Conservation (phyloP, 2,113 vertebrate species). For the Bufo gargarizans region DNA sequence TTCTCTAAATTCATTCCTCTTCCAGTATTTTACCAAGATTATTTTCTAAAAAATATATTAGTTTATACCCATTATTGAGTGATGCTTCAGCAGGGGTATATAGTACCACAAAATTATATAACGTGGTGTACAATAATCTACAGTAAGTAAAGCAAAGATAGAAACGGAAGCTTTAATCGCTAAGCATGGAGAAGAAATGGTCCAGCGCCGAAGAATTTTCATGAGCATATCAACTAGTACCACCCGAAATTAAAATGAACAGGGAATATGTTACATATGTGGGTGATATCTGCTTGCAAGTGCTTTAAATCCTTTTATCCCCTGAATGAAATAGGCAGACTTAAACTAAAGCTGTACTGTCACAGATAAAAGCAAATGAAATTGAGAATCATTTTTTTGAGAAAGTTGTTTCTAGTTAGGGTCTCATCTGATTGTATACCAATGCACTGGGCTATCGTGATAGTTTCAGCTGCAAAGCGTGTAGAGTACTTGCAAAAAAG, state of each 20-base stretch:
- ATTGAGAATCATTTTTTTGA: slow-evolving; percentile 38
- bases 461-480: slow-evolving; percentile 32
- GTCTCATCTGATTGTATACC: slow-evolving; percentile 26
- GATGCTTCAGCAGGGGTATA: not conserved
- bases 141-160: not conserved
- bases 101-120: not conserved
- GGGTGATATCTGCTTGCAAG: slow-evolving; percentile 16
- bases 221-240: not conserved
- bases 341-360: slow-evolving; percentile 27
- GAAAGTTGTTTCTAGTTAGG: slow-evolving; percentile 15
- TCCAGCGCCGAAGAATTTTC: not conserved
- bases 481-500: slow-evolving; percentile 27
- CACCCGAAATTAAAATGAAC: slow-evolving; percentile 40
- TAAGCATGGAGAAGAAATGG: not conserved
- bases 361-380: slow-evolving; percentile 41
- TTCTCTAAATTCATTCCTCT: not conserved
- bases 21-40: not conserved
- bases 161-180: not conserved
- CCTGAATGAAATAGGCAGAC: slow-evolving; percentile 18
- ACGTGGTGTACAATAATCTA: not conserved
- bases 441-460: slow-evolving; percentile 24
- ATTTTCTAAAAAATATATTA: not conserved
- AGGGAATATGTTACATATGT: slow-evolving; percentile 27
- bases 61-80: not conserved
- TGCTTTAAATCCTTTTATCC: slow-evolving; percentile 32